phyloP scores from a whole-genome alignment of 2,113 vertebrate species.

The Mungos mungo region DNA sequence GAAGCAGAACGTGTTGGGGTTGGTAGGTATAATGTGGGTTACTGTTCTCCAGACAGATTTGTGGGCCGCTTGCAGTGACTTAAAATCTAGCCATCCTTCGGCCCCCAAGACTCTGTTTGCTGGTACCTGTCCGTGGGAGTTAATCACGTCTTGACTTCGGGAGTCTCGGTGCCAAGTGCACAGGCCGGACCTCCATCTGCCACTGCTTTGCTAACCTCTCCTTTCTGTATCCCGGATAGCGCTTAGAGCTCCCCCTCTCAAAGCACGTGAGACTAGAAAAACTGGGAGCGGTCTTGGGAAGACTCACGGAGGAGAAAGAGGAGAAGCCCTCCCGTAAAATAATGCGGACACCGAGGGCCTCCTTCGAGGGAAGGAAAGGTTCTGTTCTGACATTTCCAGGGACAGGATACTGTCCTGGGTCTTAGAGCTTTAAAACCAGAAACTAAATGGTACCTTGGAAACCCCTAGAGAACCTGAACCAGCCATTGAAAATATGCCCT shows the following conservation, averaged over 20 bases:
- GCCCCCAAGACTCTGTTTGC: neutral
- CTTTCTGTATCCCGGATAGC: neutral
- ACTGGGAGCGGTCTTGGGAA: neutral
- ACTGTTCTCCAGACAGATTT: neutral
- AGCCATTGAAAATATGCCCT: neutral
- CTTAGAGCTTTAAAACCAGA: neutral
- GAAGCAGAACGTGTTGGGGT: neutral
- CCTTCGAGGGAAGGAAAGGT: neutral
- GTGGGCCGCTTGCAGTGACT: neutral
- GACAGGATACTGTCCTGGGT: neutral
- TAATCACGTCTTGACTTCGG: neutral
- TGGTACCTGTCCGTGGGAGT: neutral
- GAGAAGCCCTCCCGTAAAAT: neutral
- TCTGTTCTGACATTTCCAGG: neutral
- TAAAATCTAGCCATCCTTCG: neutral
- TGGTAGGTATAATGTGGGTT: neutral
- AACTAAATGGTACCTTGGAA: neutral
- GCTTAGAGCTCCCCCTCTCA: neutral
- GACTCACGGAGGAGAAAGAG: neutral
- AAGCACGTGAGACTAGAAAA: neutral
- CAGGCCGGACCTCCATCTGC: neutral
- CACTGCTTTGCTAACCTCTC: neutral
- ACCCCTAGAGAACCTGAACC: neutral
- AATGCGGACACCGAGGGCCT: neutral
- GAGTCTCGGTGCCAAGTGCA: neutral